Base-by-base conservation (phyloP, 2,888 invertebrate species). In the Masnerella sp. region DNA sequence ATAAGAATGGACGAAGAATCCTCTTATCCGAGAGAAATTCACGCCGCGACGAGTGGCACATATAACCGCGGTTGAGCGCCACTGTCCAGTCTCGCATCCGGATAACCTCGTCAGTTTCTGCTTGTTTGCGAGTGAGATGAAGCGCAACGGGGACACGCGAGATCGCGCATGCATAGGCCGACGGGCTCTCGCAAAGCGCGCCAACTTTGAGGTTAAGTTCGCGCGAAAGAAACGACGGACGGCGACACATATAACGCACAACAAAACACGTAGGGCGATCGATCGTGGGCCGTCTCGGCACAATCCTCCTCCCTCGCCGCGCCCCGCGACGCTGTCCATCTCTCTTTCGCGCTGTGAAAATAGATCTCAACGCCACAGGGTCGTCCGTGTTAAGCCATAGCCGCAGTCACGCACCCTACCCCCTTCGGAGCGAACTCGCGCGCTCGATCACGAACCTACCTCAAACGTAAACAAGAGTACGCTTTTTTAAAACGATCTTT, bases 61-160 rank as follows among this genome's bases (percentile, higher is more conserved):
- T n/a, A n/a, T n/a, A n/a, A n/a, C n/a, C n/a, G n/a, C 51, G 12
- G 45, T 62, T 74, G 70, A 74, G 70, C 12, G 47, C 18, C 74
- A 51, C 74, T 74, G 70, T 7, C 34, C 54, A 25, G 54, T 58
- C 54, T 74, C 64, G 73, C 47, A 65, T 65, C 71, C 74, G 68
- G 69, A 76, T 74, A 74, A 69, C 74, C 68, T 72, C 69, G 72
- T 74, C 61, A 43, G 68, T 68, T 76, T 74, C 56, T 54, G 68
- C 68, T 69, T 58, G 59, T 64, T 76, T 69, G 71, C 61, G 56
- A 74, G 65, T 71, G 70, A 73, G 75, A 77, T 67, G 75, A 77
- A 69, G 72, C 69, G 77, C 75, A 70, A 67, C 77, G 73, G 67
- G 77, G 72, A 59, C 77, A 74, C 74, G 69, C 75, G 64, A 72